A percentile compares a stretch with the other conserved stretches of the same genome.
Evolutionary conservation across 1,140 invertebrate species (phyloP).

Genomic region (Drosophila mojavensis): DNA sequence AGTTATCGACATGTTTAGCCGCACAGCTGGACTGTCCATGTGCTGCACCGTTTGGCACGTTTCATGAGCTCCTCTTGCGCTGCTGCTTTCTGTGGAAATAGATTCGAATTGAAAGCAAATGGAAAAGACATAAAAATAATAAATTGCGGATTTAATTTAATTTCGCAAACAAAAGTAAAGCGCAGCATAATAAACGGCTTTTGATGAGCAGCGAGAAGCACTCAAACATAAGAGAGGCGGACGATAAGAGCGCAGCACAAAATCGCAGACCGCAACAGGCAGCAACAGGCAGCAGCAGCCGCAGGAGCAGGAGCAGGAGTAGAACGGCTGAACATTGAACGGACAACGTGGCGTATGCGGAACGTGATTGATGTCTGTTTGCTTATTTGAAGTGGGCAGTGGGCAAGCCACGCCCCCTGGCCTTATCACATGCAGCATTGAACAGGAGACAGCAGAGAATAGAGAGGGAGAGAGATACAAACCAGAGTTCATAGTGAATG

Average conservation of each 20-base stretch:
- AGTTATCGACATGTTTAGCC: too few species aligned
- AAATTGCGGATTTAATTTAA: slow-evolving; percentile 78
- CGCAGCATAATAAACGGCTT: slow-evolving; percentile 77
- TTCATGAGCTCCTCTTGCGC: neutral
- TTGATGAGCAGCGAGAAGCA: slow-evolving; percentile 58
- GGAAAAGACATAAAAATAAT: slow-evolving; percentile 72
- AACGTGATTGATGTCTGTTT: slow-evolving; percentile 72
- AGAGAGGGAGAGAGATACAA: neutral
- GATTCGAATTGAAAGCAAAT: slow-evolving; percentile 46
- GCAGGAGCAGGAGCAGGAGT: neutral
- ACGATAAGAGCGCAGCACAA: neutral
- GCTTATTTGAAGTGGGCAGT: slow-evolving; percentile 19
- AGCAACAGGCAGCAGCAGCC: neutral
- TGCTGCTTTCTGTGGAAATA: neutral
- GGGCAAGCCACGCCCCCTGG: neutral
- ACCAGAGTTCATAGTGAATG: too few species aligned
- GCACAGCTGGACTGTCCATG: too few species aligned
- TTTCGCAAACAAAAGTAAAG: slow-evolving; percentile 58
- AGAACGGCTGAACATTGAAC: neutral
- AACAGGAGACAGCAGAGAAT: neutral
- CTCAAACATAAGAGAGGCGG: slow-evolving; percentile 11
- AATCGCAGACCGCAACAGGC: slow-evolving; percentile 30
- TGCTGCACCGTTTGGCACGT: neutral
- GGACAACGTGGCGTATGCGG: slow-evolving; percentile 34
- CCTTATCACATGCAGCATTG: neutral